phyloP scores from a whole-genome alignment of 2,113 vertebrate genomes.

The Sebastes fasciatus region DNA sequence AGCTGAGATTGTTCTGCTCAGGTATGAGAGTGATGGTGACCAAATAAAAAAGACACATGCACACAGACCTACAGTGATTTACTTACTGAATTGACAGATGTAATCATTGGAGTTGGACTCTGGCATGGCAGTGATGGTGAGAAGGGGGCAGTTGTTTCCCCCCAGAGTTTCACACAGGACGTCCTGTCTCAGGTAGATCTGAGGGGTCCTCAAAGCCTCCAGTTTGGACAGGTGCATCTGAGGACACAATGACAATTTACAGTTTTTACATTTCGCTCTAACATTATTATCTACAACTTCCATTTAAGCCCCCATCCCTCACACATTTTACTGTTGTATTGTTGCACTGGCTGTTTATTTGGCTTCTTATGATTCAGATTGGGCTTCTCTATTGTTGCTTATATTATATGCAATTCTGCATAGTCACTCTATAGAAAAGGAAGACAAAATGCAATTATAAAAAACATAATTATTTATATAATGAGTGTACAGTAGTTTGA shows the following conservation, averaged over 20 bases:
- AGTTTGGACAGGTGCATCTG: constrained; percentile 98
- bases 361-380: constrained; percentile 12
- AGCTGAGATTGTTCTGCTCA: not conserved
- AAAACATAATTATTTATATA: constrained; percentile 8
- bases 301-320: not conserved
- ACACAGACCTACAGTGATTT: not conserved
- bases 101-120: constrained; percentile 93
- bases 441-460: not conserved
- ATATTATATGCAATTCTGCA: constrained; percentile 2
- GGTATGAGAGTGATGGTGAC: not conserved
- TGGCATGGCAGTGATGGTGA: constrained; percentile 98
- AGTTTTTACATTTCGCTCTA: constrained; percentile 11
- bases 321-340: not conserved
- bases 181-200: constrained; percentile 94
- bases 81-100: constrained; percentile 96
- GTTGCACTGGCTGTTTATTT: not conserved
- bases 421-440: not conserved
- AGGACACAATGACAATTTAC: constrained; percentile 6
- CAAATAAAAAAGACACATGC: not conserved
- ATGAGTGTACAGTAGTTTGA: not conserved
- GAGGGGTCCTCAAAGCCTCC: constrained; percentile 89
- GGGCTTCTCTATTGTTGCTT: constrained; percentile 9
- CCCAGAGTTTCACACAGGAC: constrained; percentile 93
- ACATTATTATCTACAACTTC: not conserved
- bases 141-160: constrained; percentile 93